Evolutionary conservation across 2,797 vertebrate species (phyloP).

Genomic region (Tympanoctomys barrerae): DNA sequence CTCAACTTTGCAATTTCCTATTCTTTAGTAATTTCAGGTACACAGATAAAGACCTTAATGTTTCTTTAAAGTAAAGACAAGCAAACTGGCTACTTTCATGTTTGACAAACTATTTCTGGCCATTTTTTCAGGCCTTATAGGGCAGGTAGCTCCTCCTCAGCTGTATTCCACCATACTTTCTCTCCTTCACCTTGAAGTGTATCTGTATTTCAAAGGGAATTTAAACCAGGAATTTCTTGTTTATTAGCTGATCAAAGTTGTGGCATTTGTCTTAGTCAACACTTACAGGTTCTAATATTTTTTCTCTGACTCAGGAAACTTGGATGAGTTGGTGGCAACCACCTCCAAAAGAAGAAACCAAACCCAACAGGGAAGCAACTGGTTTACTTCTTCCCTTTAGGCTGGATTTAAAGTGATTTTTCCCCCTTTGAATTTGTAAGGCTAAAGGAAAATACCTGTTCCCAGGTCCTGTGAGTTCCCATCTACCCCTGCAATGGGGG

Average conservation of each 20-base stretch:
- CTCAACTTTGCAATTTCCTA: conserved; percentile 56
- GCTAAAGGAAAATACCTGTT: background rate
- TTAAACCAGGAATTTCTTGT: conserved; percentile 69
- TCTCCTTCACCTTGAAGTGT: conserved; percentile 49
- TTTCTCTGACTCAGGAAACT: conserved; percentile 54
- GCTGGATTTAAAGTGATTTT: background rate
- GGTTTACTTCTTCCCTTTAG: background rate
- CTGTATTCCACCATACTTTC: conserved; percentile 50
- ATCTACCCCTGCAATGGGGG: background rate
- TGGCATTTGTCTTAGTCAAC: conserved; percentile 18
- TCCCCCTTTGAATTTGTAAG: background rate
- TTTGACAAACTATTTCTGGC: conserved; percentile 71
- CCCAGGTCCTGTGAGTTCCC: conserved; percentile 7
- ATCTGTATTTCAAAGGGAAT: conserved; percentile 69
- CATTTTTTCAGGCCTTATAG: conserved; percentile 72
- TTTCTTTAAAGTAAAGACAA: conserved; percentile 77
- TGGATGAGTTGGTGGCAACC: background rate
- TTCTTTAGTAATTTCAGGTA: conserved; percentile 51
- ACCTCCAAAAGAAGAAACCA: conserved; percentile 31
- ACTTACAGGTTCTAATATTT: conserved; percentile 49
- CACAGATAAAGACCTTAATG: conserved; percentile 76
- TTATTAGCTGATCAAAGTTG: conserved; percentile 71
- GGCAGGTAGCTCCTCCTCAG: conserved; percentile 47
- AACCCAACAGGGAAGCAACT: background rate
- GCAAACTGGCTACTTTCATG: conserved; percentile 62